These are phyloP conservation scores for Jordanella pulchra DNA, from an alignment of 2,797 vertebrate genomes.

Conservation along the genomic window DNA sequence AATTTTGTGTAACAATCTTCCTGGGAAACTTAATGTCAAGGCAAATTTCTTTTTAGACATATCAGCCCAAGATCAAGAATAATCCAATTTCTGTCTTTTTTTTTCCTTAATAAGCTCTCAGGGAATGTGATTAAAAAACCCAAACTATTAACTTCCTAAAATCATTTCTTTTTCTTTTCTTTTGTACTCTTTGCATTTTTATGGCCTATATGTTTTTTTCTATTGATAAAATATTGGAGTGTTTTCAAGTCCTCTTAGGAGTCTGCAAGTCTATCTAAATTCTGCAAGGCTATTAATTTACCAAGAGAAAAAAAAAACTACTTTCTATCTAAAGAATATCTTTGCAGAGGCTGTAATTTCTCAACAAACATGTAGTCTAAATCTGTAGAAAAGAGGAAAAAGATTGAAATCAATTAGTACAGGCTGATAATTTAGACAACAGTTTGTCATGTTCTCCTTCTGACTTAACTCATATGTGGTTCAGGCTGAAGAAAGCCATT, in stretches of 20 bases:
- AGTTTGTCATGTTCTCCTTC: conserved; percentile 16
- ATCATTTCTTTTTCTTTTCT: conserved; percentile 31
- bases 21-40: conserved; percentile 62
- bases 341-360: conserved; percentile 37
- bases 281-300: conserved; percentile 35
- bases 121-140: conserved; percentile 60
- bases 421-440: conserved; percentile 24
- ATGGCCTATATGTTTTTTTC: conserved; percentile 61
- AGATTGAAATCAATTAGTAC: conserved; percentile 40
- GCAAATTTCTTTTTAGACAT: conserved; percentile 67
- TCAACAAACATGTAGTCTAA: conserved; percentile 43
- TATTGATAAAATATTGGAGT: conserved; percentile 58
- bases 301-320: conserved; percentile 33
- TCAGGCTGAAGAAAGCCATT: conserved; percentile 12
- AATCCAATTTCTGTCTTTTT: conserved; percentile 62
- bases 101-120: conserved; percentile 55
- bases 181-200: conserved; percentile 43
- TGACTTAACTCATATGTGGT: conserved; percentile 12
- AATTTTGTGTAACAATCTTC: conserved; percentile 48
- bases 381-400: conserved; percentile 33
- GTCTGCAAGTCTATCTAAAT: conserved; percentile 60
- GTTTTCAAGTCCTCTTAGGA: conserved; percentile 53
- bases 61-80: conserved; percentile 62
- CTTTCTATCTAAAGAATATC: conserved; percentile 33
- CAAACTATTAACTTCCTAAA: conserved; percentile 65